Percentiles rank a stretch among this genome's conserved stretches.
Evolutionary conservation across 2,888 invertebrate species (phyloP).

Genomic region (Meta bourneti): DNA sequence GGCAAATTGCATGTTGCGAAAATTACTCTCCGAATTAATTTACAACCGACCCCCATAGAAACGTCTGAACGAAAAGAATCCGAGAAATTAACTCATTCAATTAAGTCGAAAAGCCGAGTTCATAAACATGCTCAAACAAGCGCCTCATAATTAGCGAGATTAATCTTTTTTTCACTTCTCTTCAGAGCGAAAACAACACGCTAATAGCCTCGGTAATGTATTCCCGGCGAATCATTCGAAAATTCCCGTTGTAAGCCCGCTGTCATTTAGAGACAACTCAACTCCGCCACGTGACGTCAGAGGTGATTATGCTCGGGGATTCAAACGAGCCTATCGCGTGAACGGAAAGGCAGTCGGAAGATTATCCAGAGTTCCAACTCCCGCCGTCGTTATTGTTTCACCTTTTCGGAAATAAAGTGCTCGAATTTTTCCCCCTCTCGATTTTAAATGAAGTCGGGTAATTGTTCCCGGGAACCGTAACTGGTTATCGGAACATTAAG

Average conservation of each 20-base stretch:
- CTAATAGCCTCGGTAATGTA: slow-evolving; percentile 27
- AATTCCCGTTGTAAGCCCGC: not conserved
- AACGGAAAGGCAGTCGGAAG: not conserved
- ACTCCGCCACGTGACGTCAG: slow-evolving; percentile 25
- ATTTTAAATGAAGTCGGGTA: not conserved
- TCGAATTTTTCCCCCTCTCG: not conserved
- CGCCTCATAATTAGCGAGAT: slow-evolving; percentile 20
- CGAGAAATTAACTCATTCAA: slow-evolving; percentile 38
- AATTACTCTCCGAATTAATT: not conserved
- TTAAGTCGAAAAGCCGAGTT: slow-evolving; percentile 26
- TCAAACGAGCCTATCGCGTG: slow-evolving; percentile 32
- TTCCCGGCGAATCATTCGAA: slow-evolving; percentile 20
- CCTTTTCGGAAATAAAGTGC: not conserved
- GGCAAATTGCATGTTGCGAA: not conserved
- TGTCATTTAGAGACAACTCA: slow-evolving; percentile 20
- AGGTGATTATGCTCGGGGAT: slow-evolving; percentile 19
- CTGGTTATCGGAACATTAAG: slow-evolving; percentile 16
- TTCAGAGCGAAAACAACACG: not conserved
- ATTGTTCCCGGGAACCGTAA: slow-evolving; percentile 1
- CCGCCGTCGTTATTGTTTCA: slow-evolving; percentile 7
- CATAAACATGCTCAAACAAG: slow-evolving; percentile 39
- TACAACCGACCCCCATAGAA: not conserved
- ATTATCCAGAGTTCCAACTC: not conserved
- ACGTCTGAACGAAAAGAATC: not conserved
- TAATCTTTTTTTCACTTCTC: not conserved